Evolutionary conservation across 2,888 invertebrate genomes (phyloP), one percentile per base, ranked within the genome.

Genomic region (Caenorhabditis sulstoni): DNA sequence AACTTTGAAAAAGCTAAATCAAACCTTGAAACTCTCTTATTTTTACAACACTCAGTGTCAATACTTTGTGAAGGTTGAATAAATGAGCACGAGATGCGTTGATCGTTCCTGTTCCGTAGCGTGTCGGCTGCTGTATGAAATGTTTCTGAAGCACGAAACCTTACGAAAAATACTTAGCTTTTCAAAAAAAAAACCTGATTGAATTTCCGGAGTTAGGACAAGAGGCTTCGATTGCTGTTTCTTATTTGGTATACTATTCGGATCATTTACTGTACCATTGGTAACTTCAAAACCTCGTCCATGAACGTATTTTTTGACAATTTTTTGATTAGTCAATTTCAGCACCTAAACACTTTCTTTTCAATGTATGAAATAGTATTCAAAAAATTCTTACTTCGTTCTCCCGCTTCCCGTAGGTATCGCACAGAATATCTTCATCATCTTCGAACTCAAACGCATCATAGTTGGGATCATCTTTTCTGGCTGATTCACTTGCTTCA

Each of bases 381-480:
- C n/a, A 29, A 29, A 29, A 29, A 29, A 7, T 29, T 29, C 4
- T 5, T 5, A 29, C 29, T 29, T 29, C 29, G 29, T 29, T 29
- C 3, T 29, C 29, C 4, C 29, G 29, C 7, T 29, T 29, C 29
- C 29, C 29, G 7, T 29, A 3, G 29, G 29, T 7, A 29, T 7
- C 7, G 29, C 7, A 5, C 29, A 7, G 7, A 14, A 41, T 41
- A 14, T 82, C 81, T 44, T 84, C 84, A 14, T 84, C 84, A 37
- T 83, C 83, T 16, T 80, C 78, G 47, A 84, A 84, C 18, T 82
- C 82, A 61, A 82, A 84, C 2, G 75, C 84, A 39, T 84, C 84
- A 18, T 71, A 71, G 55, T 68, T 64, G 0, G 73, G 73, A 22
- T 64, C 64, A 8, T 73, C 58, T 23, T 52, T 55, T 52, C 50